Base-by-base conservation (phyloP, 1,140 invertebrate species). In the Lepeophtheirus salmonis region DNA sequence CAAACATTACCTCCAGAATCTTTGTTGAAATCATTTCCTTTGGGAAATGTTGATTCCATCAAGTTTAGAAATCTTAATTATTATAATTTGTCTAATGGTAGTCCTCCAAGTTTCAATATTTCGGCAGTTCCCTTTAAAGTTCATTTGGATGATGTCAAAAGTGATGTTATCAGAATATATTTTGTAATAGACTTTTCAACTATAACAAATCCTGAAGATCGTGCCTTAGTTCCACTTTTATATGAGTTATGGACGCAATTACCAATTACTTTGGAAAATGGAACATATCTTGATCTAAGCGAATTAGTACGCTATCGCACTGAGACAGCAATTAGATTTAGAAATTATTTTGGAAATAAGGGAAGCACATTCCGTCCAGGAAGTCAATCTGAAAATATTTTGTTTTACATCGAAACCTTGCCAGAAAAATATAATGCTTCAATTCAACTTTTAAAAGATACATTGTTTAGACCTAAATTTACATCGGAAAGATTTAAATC, bases 31-130 rank as follows among this genome's bases (percentile, higher is more conserved):
- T 41, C 17, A 13, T 20, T 59, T 18, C 57, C 57, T 4, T 16
- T 59, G 10, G 57, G 23, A 2, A 41, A 59, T 59, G 57, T 59
- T 10, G 50, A 52, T 12, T 16, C 30, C 18, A 59, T 59, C 17
- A 48, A 59, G 23, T 59, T 50, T 18, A 16, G 52, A 16, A 54
- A 16, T 2, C 16, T 54, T 14, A 22, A 17, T 4, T 54, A 54
- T 20, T 54, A 18, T 22, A 54, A 54, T 22, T 54, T 20, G 17
- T 20, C 52, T 14, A 54, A 17, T 14, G 21, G 23, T n/a, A 2
- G 22, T 2, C 52, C 18, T 20, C 52, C 52, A 16, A 22, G 52
- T 14, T 54, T 54, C 21, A 14, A 16, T 4, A n/a, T 54, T 17
- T 20, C 3, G 16, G 21, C 18, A 14, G 23, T 54, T 14, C 52